Evolutionary conservation across 1,140 invertebrate species (phyloP).

Genomic region (Euglossa dilemma): DNA sequence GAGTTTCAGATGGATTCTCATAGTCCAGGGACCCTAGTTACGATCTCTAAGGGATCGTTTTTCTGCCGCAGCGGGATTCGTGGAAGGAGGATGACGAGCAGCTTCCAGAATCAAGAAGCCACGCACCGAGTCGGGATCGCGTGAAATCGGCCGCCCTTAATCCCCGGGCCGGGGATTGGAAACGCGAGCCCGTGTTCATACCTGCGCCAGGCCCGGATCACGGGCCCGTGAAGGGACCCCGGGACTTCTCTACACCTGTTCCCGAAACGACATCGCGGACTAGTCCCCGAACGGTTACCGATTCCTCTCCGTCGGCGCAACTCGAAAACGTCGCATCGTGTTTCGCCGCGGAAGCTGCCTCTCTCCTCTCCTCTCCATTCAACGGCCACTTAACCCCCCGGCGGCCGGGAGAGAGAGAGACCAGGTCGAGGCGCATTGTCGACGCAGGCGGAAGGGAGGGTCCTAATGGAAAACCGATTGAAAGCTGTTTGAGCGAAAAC

Average conservation of each 20-base stretch:
- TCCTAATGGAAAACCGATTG: constrained; percentile 77
- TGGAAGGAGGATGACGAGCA: constrained; percentile 29
- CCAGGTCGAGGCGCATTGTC: constrained; percentile 68
- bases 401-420: constrained; percentile 46
- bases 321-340: background rate
- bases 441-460: constrained; percentile 48
- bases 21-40: too few species aligned
- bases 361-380: constrained; percentile 21
- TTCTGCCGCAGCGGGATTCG: constrained; percentile 21
- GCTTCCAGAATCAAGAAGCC: constrained; percentile 63
- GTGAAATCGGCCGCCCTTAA: constrained; percentile 62
- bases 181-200: constrained; percentile 32
- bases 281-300: background rate
- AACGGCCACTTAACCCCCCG: constrained; percentile 75
- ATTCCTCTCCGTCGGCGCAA: background rate
- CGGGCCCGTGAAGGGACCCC: background rate
- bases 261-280: too few species aligned
- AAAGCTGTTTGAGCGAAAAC: constrained; percentile 74
- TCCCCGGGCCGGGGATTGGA: constrained; percentile 31
- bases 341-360: background rate
- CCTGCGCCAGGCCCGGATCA: constrained; percentile 2
- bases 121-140: constrained; percentile 57
- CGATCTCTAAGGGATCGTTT: background rate
- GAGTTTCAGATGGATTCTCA: too few species aligned
- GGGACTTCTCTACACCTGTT: constrained; percentile 23